Conservation (phyloP, 2,797 vertebrate genomes). For the Chiloscyllium punctatum region DNA sequence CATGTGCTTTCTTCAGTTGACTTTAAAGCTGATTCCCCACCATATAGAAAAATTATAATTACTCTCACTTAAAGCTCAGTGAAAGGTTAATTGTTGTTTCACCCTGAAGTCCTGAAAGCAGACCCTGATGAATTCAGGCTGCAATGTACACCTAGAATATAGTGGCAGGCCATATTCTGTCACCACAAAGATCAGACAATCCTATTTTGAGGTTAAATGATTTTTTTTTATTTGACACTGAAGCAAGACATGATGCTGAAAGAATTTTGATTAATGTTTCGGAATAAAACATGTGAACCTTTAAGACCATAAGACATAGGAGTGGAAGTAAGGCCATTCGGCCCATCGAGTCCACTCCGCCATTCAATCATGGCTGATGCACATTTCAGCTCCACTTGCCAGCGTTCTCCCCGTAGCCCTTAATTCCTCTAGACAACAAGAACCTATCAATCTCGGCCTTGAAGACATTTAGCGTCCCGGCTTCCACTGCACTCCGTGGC, state of each 20-base stretch:
- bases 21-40: neutral
- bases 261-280: neutral
- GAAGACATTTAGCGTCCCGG: too few relatives aligned
- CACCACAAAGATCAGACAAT: neutral
- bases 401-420: too few relatives aligned
- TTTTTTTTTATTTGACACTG: neutral
- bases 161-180: neutral
- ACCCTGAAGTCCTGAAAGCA: neutral
- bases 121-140: neutral
- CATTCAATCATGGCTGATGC: too few relatives aligned
- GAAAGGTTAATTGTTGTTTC: conserved; percentile 12
- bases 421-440: too few relatives aligned
- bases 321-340: too few relatives aligned
- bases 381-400: too few relatives aligned
- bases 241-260: neutral
- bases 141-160: neutral
- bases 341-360: too few relatives aligned
- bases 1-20: neutral
- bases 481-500: too few relatives aligned
- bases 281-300: neutral
- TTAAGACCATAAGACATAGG: too few relatives aligned
- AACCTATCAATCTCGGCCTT: too few relatives aligned
- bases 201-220: neutral
- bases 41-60: neutral
- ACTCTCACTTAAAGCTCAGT: neutral